Evolutionary conservation across 2,797 vertebrate species (phyloP), one percentile per base, ranked within the genome.

Genomic region (Amblyraja radiata): DNA sequence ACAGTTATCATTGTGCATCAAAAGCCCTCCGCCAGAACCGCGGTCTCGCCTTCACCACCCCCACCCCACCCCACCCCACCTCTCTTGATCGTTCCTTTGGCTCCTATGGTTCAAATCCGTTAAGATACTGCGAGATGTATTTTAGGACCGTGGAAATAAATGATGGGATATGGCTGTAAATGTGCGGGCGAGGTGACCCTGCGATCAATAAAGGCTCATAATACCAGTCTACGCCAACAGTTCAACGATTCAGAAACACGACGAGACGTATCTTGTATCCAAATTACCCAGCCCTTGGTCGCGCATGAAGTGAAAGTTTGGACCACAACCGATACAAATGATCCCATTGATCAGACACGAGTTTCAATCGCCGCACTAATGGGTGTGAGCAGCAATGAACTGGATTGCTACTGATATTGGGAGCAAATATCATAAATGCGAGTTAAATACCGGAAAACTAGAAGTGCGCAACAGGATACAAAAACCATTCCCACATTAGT

Each of bases 91-190:
- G 58, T 83, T 28, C 78, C 14, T 3, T 32, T 32, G 77, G 28
- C n/a, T 10, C 28, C 58, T 6, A 32, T 28, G 83, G 58, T 14
- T 65, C 58, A 65, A 32, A 65, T 86, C 58, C 7, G 8, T 32
- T 32, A 58, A 65, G 58, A 86, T 11, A 25, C 25, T 54, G 61
- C 13, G 58, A 25, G 13, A 61, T 63, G 46, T 46, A 63, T 86
- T 86, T 86, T 86, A 86, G 83, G 25, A 86, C n/a, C 7, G 28
- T 32, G 58, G 83, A 32, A 86, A 65, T 63, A 86, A 86, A 86
- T 86, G 63, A 86, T 86, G 14, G n/a, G 61, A 78, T 78, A 78
- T 10, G 32, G n/a, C 28, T 86, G 83, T 11, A 32, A 86, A 13
- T 63, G 58, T n/a, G 83, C 83, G 32, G 58, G 1, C 63, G 63